phyloP scores from a whole-genome alignment of 2,888 invertebrate genomes.

The Eupithecia vulgata region DNA sequence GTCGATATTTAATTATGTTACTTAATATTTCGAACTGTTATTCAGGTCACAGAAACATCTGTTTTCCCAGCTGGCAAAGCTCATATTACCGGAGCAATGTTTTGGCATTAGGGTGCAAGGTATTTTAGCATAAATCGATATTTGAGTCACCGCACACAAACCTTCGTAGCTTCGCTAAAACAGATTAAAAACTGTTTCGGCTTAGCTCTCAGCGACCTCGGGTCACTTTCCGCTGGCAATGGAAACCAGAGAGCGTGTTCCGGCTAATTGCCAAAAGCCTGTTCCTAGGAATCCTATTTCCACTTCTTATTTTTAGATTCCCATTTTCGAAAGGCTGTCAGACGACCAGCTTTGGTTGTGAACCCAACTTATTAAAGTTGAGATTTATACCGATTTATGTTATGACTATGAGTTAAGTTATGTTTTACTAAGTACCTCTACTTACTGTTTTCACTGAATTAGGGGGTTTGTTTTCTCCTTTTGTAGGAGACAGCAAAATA shows the following conservation, averaged over 20 bases:
- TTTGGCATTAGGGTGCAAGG: conserved; percentile 42
- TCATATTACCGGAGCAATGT: conserved; percentile 10
- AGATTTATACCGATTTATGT: background rate
- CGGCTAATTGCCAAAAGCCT: conserved; percentile 10
- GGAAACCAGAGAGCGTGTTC: background rate
- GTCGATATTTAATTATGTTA: background rate
- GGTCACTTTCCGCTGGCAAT: conserved; percentile 11
- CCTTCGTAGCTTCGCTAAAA: conserved; percentile 15
- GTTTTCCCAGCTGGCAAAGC: conserved; percentile 3
- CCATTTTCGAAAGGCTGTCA: background rate
- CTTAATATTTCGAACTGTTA: background rate
- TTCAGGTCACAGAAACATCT: conserved; percentile 1
- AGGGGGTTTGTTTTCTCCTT: no score
- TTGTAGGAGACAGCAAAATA: no score
- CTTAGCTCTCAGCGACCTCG: conserved; percentile 2
- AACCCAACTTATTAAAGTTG: background rate
- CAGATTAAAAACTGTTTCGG: conserved; percentile 12
- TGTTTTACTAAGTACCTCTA: background rate
- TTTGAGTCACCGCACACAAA: conserved; percentile 42
- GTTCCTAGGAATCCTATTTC: background rate
- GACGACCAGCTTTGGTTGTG: background rate
- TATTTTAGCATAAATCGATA: conserved; percentile 58
- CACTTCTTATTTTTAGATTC: background rate
- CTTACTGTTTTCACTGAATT: no score
- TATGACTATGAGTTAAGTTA: background rate